Percentiles rank a stretch among this genome's conserved stretches.
These are phyloP conservation scores for Idaea biselata DNA, from an alignment of 2,888 invertebrate genomes.

Conservation along the genomic window DNA sequence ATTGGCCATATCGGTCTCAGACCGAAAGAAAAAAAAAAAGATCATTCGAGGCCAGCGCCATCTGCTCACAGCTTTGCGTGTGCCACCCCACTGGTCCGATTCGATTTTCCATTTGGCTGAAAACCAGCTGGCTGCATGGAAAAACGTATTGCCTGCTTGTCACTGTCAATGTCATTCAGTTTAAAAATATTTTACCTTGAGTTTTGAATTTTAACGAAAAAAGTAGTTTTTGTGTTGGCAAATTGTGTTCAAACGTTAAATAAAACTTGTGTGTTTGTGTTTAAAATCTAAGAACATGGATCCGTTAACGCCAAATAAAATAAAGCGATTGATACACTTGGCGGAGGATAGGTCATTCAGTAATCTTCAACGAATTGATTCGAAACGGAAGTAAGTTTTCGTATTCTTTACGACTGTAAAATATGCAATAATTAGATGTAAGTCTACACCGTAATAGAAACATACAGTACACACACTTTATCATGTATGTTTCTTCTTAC, in stretches of 20 bases:
- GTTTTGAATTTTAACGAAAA: not conserved
- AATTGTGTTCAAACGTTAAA: not conserved
- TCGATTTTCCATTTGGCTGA: no score
- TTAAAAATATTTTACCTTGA: not conserved
- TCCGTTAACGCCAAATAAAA: constrained; percentile 67
- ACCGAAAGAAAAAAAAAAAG: no score
- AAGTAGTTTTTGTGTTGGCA: not conserved
- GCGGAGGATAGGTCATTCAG: constrained; percentile 66
- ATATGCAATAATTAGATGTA: no score
- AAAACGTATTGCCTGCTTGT: no score
- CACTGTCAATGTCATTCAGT: not conserved
- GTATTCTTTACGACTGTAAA: not conserved
- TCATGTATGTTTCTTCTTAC: no score
- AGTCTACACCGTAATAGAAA: no score
- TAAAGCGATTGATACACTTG: constrained; percentile 61
- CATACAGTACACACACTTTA: no score
- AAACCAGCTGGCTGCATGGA: no score
- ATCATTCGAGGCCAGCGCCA: no score
- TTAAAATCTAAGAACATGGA: constrained; percentile 52
- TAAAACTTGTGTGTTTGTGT: constrained; percentile 5
- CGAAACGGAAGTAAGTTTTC: constrained; percentile 1
- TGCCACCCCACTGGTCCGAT: no score
- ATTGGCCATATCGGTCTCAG: no score
- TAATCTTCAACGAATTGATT: constrained; percentile 27
- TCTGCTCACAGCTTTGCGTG: no score